Percentiles rank a stretch among this genome's conserved stretches.
Conservation (phyloP, 35 echinoderm and acorn worm genomes). For the Ptychodera flava region DNA sequence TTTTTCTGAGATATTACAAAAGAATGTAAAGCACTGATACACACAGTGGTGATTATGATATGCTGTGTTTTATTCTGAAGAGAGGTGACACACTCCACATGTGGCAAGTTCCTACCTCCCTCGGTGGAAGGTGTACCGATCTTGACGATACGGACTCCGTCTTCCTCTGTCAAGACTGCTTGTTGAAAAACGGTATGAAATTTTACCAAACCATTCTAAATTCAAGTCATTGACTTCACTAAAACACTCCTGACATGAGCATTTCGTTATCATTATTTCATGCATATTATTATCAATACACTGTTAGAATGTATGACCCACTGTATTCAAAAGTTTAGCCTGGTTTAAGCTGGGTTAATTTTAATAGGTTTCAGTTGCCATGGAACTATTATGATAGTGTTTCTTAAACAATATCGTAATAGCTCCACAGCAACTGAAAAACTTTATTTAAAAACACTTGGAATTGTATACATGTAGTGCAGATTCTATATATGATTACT, state of each 20-base stretch:
- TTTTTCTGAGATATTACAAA: not conserved
- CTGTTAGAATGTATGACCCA: not conserved
- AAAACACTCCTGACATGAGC: not conserved
- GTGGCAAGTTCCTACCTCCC: not conserved
- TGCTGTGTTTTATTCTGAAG: not conserved
- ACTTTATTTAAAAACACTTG: no score
- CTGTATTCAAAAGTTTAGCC: not conserved
- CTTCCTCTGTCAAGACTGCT: not conserved
- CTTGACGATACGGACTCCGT: not conserved
- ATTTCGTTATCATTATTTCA: not conserved
- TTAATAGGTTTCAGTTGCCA: no score
- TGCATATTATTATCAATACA: not conserved
- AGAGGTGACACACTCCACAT: not conserved
- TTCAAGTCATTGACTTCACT: not conserved
- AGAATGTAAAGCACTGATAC: not conserved
- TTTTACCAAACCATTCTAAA: not conserved
- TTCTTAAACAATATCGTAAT: no score
- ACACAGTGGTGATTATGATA: not conserved
- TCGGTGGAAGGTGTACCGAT: not conserved
- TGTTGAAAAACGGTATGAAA: no score
- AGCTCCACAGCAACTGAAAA: no score
- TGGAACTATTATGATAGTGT: no score
- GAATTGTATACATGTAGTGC: no score
- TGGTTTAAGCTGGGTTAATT: not conserved
- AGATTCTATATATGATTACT: no score